Evolutionary conservation across 2,888 invertebrate species (phyloP).

Genomic region (Isoperla grammatica): DNA sequence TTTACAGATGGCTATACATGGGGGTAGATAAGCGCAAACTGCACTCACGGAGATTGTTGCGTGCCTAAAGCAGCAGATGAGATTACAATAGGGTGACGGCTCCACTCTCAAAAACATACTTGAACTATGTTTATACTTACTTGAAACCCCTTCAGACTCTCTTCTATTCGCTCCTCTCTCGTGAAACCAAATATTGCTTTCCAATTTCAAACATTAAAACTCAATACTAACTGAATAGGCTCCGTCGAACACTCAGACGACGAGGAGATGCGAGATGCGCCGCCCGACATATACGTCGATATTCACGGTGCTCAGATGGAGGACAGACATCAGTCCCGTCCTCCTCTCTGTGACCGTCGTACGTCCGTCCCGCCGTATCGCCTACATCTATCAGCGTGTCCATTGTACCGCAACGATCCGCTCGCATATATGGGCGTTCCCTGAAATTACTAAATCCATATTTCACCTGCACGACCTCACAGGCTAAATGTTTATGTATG

Average conservation of each 20-base stretch:
- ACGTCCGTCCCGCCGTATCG: no score
- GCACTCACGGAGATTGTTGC: slow-evolving; percentile 8
- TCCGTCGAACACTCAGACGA: slow-evolving; percentile 13
- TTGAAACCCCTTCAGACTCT: slow-evolving; percentile 6
- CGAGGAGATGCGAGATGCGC: not conserved
- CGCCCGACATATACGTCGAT: slow-evolving; percentile 7
- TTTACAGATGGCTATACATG: no score
- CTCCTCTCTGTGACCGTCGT: no score
- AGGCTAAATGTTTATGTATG: no score
- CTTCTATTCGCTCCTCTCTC: slow-evolving; percentile 3
- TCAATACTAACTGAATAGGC: slow-evolving; percentile 19
- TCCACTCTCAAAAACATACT: slow-evolving; percentile 11
- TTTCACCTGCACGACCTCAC: no score
- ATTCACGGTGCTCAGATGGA: not conserved
- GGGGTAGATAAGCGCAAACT: not conserved
- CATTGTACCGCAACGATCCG: no score
- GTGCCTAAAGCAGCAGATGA: not conserved
- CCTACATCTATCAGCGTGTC: no score
- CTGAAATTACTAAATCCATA: no score
- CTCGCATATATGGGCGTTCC: no score
- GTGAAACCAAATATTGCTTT: slow-evolving; percentile 18
- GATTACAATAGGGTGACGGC: slow-evolving; percentile 15
- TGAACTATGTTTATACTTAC: slow-evolving; percentile 18
- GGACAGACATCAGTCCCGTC: no score
- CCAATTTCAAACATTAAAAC: slow-evolving; percentile 13